Conservation (phyloP, 2,113 vertebrate genomes). For the Serranochromis macrocephalus region DNA sequence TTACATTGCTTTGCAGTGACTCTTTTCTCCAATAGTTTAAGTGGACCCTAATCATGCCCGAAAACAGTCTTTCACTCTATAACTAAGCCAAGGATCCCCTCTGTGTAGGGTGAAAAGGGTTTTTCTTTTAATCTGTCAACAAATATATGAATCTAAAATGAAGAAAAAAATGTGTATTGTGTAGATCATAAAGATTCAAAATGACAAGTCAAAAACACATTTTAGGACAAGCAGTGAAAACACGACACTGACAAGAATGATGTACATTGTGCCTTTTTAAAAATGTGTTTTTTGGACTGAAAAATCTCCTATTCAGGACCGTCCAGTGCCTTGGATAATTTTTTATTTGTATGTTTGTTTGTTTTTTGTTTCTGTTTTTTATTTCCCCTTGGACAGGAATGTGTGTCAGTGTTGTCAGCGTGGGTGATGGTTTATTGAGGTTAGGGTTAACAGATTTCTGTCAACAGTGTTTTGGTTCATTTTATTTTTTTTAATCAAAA, state of each 20-base stretch:
- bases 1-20: not conserved
- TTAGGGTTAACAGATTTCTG: not conserved
- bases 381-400: not conserved
- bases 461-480: not conserved
- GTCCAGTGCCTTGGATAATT: slow-evolving; percentile 1
- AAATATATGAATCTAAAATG: not conserved
- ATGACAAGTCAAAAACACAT: not conserved
- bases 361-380: not conserved
- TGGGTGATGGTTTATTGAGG: not conserved
- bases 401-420: not conserved
- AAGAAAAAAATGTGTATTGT: not conserved
- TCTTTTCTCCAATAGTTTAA: not conserved
- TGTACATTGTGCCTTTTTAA: not conserved
- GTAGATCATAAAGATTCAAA: not conserved
- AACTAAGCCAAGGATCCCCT: not conserved
- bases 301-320: not conserved
- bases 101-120: not conserved
- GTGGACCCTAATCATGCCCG: not conserved
- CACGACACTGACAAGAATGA: not conserved
- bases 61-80: not conserved
- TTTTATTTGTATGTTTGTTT: not conserved
- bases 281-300: not conserved
- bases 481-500: not conserved
- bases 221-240: not conserved
- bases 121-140: not conserved